Evolutionary conservation across 2,888 invertebrate species (phyloP), one percentile per base, ranked within the genome.

Genomic region (Cacoxenus indagator): DNA sequence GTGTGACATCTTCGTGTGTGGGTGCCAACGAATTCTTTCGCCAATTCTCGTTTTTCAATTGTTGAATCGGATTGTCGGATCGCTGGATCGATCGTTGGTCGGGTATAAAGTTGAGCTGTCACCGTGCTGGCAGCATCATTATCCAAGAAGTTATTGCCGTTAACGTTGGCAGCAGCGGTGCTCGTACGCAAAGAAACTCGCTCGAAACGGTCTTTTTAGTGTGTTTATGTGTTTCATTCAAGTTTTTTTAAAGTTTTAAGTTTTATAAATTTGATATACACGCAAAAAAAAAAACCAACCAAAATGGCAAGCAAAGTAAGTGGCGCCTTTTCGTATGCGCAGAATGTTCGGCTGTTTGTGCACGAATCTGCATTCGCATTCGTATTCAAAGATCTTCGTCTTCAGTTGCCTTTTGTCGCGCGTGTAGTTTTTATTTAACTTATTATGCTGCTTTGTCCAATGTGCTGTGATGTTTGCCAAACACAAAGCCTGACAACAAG

Each of bases 241-340:
- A 45, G 48, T 43, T 61, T 67, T 2, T 67, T 67, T 55, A 54
- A 37, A 37, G 69, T 65, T 67, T 69, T 27, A 67, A 66, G 68
- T 62, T 72, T 70, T 72, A n/a, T n/a, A n/a, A 59, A 74, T 51
- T 65, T 43, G 9, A 45, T 26, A 62, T 45, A 43, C 19, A 37
- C 59, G 26, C 24, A 71, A 72, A 48, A 11, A 64, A 70, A 68
- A 55, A 27, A 70, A 14, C 6, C 64, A 61, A 70, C 22, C 61
- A 72, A 64, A 75, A 86, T 85, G 86, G 78, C 85, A 72, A 77
- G 70, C 72, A 81, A 83, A 82, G 85, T 85, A 85, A 86, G 85
- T 85, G 71, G 17, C 22, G 22, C 11, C 22, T 37, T n/a, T n/a
- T n/a, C n/a, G n/a, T n/a, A n/a, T n/a, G n/a, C n/a, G n/a, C n/a